Base-by-base conservation (phyloP, 2,797 vertebrate genomes). In the Cossypha caffra region DNA sequence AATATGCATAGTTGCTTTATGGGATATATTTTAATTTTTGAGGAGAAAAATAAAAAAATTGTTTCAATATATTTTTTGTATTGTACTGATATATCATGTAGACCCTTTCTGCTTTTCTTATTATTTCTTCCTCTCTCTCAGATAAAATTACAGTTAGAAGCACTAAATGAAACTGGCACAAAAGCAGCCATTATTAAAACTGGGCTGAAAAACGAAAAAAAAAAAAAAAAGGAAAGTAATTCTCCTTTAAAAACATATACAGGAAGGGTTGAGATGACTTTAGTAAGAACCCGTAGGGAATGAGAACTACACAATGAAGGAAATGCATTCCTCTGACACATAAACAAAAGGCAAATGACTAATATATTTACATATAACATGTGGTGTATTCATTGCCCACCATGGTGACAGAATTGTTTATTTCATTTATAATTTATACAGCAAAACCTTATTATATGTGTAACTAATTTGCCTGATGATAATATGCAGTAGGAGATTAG, bases 381-480 rank as follows among this genome's bases (percentile, higher is more conserved):
- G 97, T 98, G 97, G 97, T 97, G 97, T 97, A 95, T 98, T 98
- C 97, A 97, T 97, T 97, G 97, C 97, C 97, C 97, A 96, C 97
- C 95, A 95, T 71, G 90, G 97, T 98, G 97, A 98, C 97, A 98
- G 96, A 96, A 97, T 96, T 98, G 98, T 97, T 98, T 98, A 98
- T 98, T 98, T 98, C 98, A 98, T 98, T 98, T 97, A 98, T 98
- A 98, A 98, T 98, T 98, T 98, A 98, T 98, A 95, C 94, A 90
- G 91, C 67, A 97, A 98, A 98, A 98, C 92, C 98, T 98, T 98
- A 98, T 98, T 98, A 98, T 97, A 98, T 97, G 97, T 98, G 97
- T 98, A 98, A 98, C 97, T 98, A 98, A 98, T 98, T 97, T 98
- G 96, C 97, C 97, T 97, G 97, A 98, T 97, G 97, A 98, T 98